Evolutionary conservation across 2,113 vertebrate genomes (phyloP).

Genomic region (Oreocharis arfaki): DNA sequence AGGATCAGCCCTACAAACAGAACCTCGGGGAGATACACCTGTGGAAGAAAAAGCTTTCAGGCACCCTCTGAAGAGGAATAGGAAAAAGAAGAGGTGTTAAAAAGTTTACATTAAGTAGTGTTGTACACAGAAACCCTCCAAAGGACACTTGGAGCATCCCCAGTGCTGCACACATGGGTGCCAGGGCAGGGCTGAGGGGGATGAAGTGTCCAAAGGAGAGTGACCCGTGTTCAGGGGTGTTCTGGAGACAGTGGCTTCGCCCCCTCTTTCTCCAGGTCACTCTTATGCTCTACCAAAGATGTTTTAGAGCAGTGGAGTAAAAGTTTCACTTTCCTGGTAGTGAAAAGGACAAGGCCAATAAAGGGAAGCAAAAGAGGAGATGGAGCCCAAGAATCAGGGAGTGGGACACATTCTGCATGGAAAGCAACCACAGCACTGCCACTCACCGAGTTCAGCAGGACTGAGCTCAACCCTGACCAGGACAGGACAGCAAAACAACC

Average conservation of each 20-base stretch:
- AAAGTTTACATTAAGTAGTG: background rate
- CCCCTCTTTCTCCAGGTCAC: background rate
- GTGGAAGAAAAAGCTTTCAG: background rate
- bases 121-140: background rate
- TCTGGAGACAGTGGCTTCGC: background rate
- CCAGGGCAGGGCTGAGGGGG: background rate
- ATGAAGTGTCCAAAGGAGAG: background rate
- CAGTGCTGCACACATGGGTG: accelerated
- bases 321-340: accelerated
- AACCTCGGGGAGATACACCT: background rate
- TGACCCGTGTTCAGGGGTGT: background rate
- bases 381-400: too few species aligned
- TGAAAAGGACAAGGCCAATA: background rate
- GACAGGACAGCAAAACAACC: background rate
- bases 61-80: background rate
- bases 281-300: background rate
- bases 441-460: background rate
- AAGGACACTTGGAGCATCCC: background rate
- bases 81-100: background rate
- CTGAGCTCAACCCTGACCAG: background rate
- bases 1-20: background rate
- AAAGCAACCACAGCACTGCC: background rate
- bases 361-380: background rate
- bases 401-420: accelerated
- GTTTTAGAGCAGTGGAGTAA: background rate